These are phyloP conservation scores for Drosophila tripunctata DNA, from an alignment of 2,888 invertebrate genomes.

Conservation along the genomic window DNA sequence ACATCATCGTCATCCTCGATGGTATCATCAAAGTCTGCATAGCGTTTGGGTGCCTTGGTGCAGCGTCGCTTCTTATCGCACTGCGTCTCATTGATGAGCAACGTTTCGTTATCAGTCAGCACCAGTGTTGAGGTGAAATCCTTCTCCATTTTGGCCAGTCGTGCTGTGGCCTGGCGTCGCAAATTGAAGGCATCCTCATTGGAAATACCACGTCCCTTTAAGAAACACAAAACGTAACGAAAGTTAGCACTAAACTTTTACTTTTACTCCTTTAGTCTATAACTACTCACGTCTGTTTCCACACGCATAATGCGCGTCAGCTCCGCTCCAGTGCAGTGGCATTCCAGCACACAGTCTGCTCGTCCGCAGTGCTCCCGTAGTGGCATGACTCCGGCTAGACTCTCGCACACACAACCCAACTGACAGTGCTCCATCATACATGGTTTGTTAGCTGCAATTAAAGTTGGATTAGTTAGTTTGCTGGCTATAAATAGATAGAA, in stretches of 20 bases:
- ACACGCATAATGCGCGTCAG: constrained; percentile 80
- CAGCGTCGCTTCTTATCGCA: constrained; percentile 85
- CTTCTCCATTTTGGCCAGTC: constrained; percentile 88
- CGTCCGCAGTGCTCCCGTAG: constrained; percentile 87
- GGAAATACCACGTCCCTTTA: constrained; percentile 79
- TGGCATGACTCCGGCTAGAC: constrained; percentile 85
- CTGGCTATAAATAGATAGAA: background rate
- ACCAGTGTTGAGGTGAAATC: constrained; percentile 90
- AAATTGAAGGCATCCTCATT: constrained; percentile 83
- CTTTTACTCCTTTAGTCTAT: too few relatives aligned
- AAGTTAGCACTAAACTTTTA: background rate
- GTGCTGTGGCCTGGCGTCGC: constrained; percentile 83
- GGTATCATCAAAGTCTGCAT: constrained; percentile 85
- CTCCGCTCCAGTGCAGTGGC: constrained; percentile 83
- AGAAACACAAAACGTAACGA: too few relatives aligned
- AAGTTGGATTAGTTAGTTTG: too few relatives aligned
- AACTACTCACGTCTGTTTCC: constrained; percentile 78
- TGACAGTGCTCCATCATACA: constrained; percentile 87
- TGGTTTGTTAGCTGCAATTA: constrained; percentile 63
- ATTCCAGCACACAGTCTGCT: constrained; percentile 84
- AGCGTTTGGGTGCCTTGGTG: constrained; percentile 87
- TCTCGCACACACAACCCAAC: constrained; percentile 89
- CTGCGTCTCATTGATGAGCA: constrained; percentile 86
- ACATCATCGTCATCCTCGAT: constrained; percentile 70
- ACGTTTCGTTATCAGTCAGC: constrained; percentile 87